Conservation (phyloP, 1,140 invertebrate genomes). For the Campoletis sonorensis region DNA sequence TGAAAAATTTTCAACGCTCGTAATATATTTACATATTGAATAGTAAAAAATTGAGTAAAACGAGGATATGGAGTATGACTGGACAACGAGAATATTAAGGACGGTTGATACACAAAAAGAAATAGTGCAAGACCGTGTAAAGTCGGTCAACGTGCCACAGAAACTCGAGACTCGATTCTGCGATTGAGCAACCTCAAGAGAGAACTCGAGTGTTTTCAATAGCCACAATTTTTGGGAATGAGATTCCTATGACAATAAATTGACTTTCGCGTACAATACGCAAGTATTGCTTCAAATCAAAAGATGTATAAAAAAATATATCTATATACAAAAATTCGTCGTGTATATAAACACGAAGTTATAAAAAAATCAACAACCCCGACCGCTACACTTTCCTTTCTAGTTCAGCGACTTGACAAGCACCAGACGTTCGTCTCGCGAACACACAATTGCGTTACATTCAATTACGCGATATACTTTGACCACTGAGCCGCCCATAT, state of each 20-base stretch:
- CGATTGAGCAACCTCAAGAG: slow-evolving; percentile 6
- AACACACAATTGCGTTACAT: slow-evolving; percentile 19
- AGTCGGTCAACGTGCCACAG: slow-evolving; percentile 29
- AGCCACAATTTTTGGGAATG: slow-evolving; percentile 9
- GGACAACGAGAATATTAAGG: not conserved
- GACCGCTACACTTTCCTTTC: slow-evolving; percentile 25
- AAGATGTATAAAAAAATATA: too few relatives aligned
- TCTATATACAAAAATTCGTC: not conserved
- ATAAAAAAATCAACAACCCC: slow-evolving; percentile 1
- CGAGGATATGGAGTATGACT: not conserved
- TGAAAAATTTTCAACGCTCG: too few relatives aligned
- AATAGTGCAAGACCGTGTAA: slow-evolving; percentile 31
- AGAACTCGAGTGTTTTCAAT: slow-evolving; percentile 14
- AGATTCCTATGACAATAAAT: slow-evolving; percentile 2
- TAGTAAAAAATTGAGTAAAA: not conserved
- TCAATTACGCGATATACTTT: slow-evolving; percentile 34
- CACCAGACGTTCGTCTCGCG: not conserved
- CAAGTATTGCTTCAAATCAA: not conserved
- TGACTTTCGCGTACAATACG: not conserved
- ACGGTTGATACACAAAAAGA: not conserved
- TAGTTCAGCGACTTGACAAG: slow-evolving; percentile 1
- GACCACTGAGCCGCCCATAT: not conserved
- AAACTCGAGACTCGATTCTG: not conserved
- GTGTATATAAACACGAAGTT: not conserved
- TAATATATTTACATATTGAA: not conserved